Evolutionary conservation across 2,797 vertebrate species (phyloP), one percentile per base, ranked within the genome.

Genomic region (Thamnophis elegans): DNA sequence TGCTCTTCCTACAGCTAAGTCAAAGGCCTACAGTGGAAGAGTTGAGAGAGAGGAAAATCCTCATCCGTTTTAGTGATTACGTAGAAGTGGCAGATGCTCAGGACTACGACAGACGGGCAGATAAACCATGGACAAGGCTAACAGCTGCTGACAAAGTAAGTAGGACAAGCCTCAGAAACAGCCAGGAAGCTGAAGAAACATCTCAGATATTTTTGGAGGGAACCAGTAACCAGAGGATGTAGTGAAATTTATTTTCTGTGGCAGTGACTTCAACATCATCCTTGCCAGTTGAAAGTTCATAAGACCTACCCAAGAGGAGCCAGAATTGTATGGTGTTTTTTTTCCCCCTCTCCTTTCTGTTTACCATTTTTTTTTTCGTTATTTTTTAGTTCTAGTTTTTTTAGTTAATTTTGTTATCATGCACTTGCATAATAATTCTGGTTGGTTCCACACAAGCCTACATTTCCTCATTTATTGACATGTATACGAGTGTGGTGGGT

Each of bases 51-150:
- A 98, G 98, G 94, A 99, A 99, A 97, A 99, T 99, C 95, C 99
- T 99, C 90, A 99, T 99, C 97, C 98, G 98, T 93, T 99, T 99
- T 97, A 99, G 99, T 2, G 99, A 99, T 98, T 99, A 99, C 0
- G 99, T 99, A 96, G 99, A 99, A 94, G 98, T 99, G 96, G 98
- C 99, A 0, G 99, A 99, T 0, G 99, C 99, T 10, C 99, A 99
- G 97, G 99, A 99, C 96, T 99, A 99, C 0, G 99, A 99, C 98
- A 97, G 99, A 90, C 98, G 99, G 95, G 99, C 99, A 0, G 99
- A 99, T 96, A 99, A 99, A 93, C 99, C 99, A 32, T 99, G 99
- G 99, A 99, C 99, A 62, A 98, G 99, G 62, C 99, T 99, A 96
- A 99, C 99, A 0, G 99, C 99, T 1, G 99, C 99, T 0, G 99